Evolutionary conservation across 2,113 vertebrate genomes (phyloP), one percentile per base, ranked within the genome.

Genomic region (Rhabdomys dilectus): DNA sequence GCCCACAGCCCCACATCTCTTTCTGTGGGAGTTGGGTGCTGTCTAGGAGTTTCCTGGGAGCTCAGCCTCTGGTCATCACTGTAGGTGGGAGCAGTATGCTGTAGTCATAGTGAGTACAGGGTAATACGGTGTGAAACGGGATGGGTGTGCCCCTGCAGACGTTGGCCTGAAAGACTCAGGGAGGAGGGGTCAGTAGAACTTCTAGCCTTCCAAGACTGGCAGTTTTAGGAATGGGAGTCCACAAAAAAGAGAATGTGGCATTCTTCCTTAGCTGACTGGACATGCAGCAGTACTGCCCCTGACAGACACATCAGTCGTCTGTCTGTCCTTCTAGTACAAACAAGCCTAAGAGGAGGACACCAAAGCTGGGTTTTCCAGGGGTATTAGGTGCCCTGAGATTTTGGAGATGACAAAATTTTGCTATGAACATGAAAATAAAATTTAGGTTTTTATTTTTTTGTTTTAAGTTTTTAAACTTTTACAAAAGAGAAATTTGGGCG

Each of bases 181-280:
- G 87, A 34, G 31, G 31, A 21, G 36, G 34, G 64, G 19, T 45
- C 39, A 42, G 45, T 76, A 8, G 77, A 70, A 84, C 58, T 51
- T 73, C 62, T 39, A 36, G 16, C 86, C 13, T 21, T 84, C 15
- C 84, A 76, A 70, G 90, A 58, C 4, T 70, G 75, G 56, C 73
- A 31, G 62, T 85, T 93, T 96, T 81, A 88, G 91, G 93, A 89
- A 72, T 17, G 42, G 45, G 81, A 34, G 5, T 60, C 89, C 81
- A 70, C 60, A 81, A 77, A 86, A 39, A 56, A 91, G 60, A 94
- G 53, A 95, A 58, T 21, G 29, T 21, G 87, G 89, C 42, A 24
- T 68, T 89, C 53, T 90, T 86, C 39, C 53, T 88, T 80, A 22
- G 10, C 36, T 91, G 90, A 88, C 66, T 84, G 80, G 73, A 80